These are phyloP conservation scores for Pollenia griseotomentosa DNA, from an alignment of 2,888 invertebrate genomes.

Conservation along the genomic window DNA sequence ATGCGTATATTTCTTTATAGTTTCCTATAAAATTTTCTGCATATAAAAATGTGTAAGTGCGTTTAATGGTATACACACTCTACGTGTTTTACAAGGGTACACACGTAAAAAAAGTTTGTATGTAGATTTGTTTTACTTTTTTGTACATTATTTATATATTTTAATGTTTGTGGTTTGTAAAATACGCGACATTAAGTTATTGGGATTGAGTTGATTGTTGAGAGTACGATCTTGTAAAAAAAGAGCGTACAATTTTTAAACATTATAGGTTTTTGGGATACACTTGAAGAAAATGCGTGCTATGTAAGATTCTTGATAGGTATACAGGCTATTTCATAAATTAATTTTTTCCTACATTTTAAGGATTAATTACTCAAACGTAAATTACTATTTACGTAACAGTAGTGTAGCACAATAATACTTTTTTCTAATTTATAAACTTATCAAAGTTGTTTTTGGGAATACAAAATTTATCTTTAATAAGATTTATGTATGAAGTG, in stretches of 20 bases:
- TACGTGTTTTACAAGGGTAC: neutral
- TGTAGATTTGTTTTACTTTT: conserved; percentile 24
- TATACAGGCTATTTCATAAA: no score
- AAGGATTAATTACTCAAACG: no score
- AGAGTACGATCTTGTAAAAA: conserved; percentile 46
- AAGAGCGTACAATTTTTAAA: neutral
- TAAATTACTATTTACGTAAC: no score
- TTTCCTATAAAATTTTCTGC: neutral
- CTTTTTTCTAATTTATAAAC: no score
- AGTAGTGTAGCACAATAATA: no score
- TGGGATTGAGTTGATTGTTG: conserved; percentile 10
- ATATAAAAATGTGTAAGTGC: neutral
- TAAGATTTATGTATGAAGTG: no score
- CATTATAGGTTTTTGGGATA: conserved; percentile 3
- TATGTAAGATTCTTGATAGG: no score
- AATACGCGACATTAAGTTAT: conserved; percentile 55
- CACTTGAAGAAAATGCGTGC: conserved; percentile 20
- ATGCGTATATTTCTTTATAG: neutral
- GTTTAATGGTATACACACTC: neutral
- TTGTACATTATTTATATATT: conserved; percentile 37
- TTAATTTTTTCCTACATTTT: no score
- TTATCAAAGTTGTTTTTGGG: no score
- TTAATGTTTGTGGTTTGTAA: conserved; percentile 25
- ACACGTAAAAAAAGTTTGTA: neutral
- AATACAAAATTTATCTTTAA: no score